These are phyloP conservation scores for Sicus ferrugineus DNA, from an alignment of 2,888 invertebrate species.

Conservation along the genomic window DNA sequence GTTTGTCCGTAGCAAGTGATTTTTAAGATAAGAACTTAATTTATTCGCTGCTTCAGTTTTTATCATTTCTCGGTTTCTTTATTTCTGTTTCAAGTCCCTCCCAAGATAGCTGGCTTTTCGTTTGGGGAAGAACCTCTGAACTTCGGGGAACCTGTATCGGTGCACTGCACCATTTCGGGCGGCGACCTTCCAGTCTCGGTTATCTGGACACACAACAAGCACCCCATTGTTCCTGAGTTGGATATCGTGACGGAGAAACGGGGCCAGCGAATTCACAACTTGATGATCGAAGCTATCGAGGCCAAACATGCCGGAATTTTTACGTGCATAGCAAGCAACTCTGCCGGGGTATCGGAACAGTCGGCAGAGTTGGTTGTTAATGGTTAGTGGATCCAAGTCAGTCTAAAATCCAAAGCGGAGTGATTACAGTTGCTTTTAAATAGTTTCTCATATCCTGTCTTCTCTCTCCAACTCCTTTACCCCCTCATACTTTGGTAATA, in stretches of 20 bases:
- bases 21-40: neutral
- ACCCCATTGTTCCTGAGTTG: constrained; percentile 60
- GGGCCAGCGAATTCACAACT: constrained; percentile 67
- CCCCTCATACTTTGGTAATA: neutral
- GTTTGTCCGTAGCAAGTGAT: constrained; percentile 44
- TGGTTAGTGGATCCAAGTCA: constrained; percentile 66
- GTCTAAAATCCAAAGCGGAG: neutral
- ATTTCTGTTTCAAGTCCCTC: constrained; percentile 50
- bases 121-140: constrained; percentile 78
- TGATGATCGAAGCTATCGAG: constrained; percentile 74
- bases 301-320: constrained; percentile 79
- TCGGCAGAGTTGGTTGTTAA: constrained; percentile 77
- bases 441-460: neutral
- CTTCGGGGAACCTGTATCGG: constrained; percentile 71
- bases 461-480: neutral
- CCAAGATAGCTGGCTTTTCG: constrained; percentile 74
- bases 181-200: constrained; percentile 83
- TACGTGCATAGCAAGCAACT: constrained; percentile 77
- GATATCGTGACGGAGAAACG: constrained; percentile 61
- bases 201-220: constrained; percentile 75
- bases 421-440: neutral
- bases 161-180: constrained; percentile 73
- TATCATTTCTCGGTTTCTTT: constrained; percentile 20
- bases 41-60: neutral
- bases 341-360: constrained; percentile 74